These are phyloP conservation scores for Gastracanthus pulcherrimus DNA, from an alignment of 2,888 invertebrate genomes.

Conservation along the genomic window DNA sequence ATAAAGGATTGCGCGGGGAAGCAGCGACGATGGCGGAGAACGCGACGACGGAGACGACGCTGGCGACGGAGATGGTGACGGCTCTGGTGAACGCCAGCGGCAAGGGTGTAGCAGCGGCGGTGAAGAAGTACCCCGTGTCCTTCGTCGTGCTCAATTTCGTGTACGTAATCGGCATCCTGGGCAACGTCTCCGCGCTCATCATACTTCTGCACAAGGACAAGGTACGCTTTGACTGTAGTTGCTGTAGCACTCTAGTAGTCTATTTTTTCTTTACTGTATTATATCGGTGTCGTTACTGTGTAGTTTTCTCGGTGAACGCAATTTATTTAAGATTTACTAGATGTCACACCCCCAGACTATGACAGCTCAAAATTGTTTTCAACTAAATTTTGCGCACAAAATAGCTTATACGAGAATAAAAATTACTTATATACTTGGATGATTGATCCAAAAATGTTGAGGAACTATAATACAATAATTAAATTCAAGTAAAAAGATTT, in stretches of 20 bases:
- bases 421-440: not conserved
- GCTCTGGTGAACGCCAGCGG: not conserved
- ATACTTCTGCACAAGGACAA: conserved; percentile 86
- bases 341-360: not conserved
- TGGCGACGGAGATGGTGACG: conserved; percentile 16
- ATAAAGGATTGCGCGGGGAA: not conserved
- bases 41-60: not conserved
- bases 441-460: not conserved
- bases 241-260: no score
- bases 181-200: conserved; percentile 87
- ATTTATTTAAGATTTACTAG: not conserved
- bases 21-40: not conserved
- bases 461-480: no score
- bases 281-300: no score
- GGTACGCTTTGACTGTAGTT: conserved; percentile 66
- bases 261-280: no score
- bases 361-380: not conserved
- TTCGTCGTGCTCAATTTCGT: conserved; percentile 79
- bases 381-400: no score
- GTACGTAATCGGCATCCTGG: conserved; percentile 85
- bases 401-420: no score
- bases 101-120: not conserved
- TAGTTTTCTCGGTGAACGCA: not conserved
- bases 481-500: no score
- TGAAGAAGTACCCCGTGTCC: conserved; percentile 11